Percentiles rank a stretch among this genome's conserved stretches.
Evolutionary conservation across 2,113 vertebrate species (phyloP).

Genomic region (Tetrax tetrax): DNA sequence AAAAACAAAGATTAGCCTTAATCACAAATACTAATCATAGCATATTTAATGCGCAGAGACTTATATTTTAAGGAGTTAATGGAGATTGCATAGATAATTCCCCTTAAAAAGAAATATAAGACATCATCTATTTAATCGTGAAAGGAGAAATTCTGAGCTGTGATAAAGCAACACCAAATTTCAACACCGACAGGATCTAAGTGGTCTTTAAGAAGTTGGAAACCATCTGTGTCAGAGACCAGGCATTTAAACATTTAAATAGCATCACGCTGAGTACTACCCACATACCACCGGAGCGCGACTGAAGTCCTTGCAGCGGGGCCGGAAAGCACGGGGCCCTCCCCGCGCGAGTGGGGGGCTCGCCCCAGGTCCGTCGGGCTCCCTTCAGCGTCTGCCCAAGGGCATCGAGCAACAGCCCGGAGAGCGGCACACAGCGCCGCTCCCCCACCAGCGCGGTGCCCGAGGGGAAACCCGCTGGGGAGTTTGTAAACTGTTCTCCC

Average conservation of each 20-base stretch:
- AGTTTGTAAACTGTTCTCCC: not conserved
- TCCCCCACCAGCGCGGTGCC: not conserved
- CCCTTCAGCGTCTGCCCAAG: not conserved
- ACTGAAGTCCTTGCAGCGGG: fast-evolving
- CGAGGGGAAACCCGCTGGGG: not conserved
- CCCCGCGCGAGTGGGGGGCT: not conserved
- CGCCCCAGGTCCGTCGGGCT: not conserved
- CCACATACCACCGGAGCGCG: fast-evolving
- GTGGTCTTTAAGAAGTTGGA: not conserved
- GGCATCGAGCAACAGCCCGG: not conserved
- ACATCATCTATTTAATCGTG: not conserved
- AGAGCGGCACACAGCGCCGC: not conserved
- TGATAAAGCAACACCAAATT: not conserved
- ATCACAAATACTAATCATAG: not conserved
- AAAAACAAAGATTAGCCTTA: not conserved
- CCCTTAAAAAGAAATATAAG: not conserved
- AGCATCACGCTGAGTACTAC: fast-evolving
- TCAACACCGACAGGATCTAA: not conserved
- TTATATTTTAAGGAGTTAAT: not conserved
- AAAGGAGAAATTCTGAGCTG: not conserved
- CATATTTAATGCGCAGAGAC: not conserved
- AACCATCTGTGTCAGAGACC: not conserved
- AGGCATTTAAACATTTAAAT: not conserved
- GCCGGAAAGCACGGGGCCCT: not conserved
- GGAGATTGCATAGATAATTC: not conserved